Evolutionary conservation across 2,888 invertebrate species (phyloP).

Genomic region (Volucella zonaria): DNA sequence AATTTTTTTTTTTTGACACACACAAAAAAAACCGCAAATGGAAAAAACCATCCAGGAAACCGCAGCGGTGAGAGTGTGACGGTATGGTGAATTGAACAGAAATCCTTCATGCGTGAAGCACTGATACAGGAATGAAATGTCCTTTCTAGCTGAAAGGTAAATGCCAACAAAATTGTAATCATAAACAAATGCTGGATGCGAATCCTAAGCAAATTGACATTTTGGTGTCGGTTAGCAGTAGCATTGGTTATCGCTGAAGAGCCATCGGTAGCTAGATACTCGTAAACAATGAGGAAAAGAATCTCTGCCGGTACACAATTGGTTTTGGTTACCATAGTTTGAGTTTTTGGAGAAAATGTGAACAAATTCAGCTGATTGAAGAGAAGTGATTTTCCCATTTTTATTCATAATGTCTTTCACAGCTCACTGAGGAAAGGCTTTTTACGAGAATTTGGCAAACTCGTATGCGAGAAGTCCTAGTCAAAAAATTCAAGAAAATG

Average conservation of each 20-base stretch:
- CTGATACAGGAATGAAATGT: conserved; percentile 63
- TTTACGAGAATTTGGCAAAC: too few species aligned
- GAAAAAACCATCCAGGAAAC: too few species aligned
- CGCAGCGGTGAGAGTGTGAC: conserved; percentile 21
- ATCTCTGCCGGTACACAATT: neutral
- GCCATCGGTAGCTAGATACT: conserved; percentile 38
- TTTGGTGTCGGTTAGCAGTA: conserved; percentile 26
- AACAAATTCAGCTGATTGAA: too few species aligned
- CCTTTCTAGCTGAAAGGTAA: conserved; percentile 50
- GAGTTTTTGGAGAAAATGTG: neutral
- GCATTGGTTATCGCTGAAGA: conserved; percentile 44
- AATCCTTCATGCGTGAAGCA: conserved; percentile 68
- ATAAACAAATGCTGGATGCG: conserved; percentile 57
- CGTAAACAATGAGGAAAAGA: neutral
- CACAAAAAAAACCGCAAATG: conserved; percentile 36
- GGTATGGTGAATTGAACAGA: conserved; percentile 60
- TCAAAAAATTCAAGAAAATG: too few species aligned
- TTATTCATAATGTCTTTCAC: too few species aligned
- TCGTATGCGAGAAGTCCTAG: too few species aligned
- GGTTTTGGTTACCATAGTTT: neutral
- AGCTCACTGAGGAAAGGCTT: too few species aligned
- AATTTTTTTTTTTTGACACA: conserved; percentile 3
- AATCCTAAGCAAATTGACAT: conserved; percentile 71
- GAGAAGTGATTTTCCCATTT: too few species aligned
- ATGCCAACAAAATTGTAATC: conserved; percentile 59